These are phyloP conservation scores for Sapajus apella DNA, from an alignment of 2,113 vertebrate species.

Conservation along the genomic window DNA sequence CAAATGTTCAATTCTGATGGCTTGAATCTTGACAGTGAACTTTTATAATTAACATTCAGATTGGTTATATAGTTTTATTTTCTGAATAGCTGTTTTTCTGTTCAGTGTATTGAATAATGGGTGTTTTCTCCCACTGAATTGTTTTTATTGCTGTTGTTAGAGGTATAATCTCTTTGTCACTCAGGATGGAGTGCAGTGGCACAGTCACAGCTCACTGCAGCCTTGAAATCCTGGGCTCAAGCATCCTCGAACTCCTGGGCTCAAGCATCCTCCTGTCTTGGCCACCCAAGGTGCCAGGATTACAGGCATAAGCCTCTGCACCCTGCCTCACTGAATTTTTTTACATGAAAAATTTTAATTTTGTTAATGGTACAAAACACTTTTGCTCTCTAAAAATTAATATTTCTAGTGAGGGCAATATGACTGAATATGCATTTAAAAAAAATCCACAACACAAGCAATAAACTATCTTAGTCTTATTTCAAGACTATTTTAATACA, in stretches of 20 bases:
- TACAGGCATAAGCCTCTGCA: background rate
- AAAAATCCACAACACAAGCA: background rate
- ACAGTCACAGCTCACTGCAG: too few species aligned
- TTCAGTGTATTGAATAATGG: background rate
- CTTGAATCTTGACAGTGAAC: constrained; percentile 12
- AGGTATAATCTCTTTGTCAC: background rate
- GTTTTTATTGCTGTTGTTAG: background rate
- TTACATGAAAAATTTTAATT: background rate
- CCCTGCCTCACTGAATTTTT: background rate
- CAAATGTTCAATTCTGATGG: background rate
- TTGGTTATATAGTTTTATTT: background rate
- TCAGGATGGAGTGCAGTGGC: background rate
- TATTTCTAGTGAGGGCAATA: background rate
- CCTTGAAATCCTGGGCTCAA: background rate
- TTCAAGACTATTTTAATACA: background rate
- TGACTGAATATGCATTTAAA: background rate
- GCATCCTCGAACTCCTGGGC: background rate
- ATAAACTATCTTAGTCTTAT: background rate
- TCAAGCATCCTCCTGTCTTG: background rate
- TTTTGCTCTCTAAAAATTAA: background rate
- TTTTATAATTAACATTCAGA: background rate
- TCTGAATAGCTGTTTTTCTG: background rate
- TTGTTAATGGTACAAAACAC: background rate
- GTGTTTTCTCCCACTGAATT: background rate
- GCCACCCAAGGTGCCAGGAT: background rate